Evolutionary conservation across 2,113 vertebrate species (phyloP), one percentile per base, ranked within the genome.

Genomic region (Neofelis nebulosa): DNA sequence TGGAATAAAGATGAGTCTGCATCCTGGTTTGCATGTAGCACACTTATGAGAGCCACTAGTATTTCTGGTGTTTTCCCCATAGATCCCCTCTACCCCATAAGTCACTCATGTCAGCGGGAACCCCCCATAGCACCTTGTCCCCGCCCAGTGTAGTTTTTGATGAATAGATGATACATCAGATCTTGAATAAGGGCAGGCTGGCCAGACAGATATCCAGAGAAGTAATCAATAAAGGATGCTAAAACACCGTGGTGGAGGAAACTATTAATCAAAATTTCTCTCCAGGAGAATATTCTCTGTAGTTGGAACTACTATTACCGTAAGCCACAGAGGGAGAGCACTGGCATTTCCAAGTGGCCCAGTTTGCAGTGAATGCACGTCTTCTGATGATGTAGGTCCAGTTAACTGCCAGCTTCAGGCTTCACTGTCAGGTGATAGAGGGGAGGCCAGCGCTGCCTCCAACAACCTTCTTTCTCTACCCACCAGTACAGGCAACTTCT

Each of bases 241-340:
- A 73, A 96, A 89, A 81, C 81, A 73, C 7, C 74, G 76, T 96
- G 71, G 52, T 81, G 48, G 95, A 92, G n/a, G 61, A 95, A 96
- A 78, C 38, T 68, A 74, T 96, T 94, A 65, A 97, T 97, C 90
- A 91, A 16, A 85, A 78, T 74, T 84, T 94, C 79, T 97, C 92
- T 92, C 81, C 52, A 82, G 81, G 91, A 91, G 71, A 92, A 78
- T 33, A 84, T 94, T 69, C 63, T 74, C 61, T 88, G 3, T 7
- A 27, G n/a, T 81, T 95, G 71, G 81, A 91, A 95, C n/a, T 80
- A 78, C 63, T 66, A 76, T 80, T 81, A 66, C 87, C 84, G 81
- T 88, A 81, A 95, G 80, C 78, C 91, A 55, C 93, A 74, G 86
- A 85, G 48, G 82, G 85, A 96, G 36, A 68, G 13, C 27, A 19